Conservation (phyloP, 2,113 vertebrate genomes). For the Mobula birostris region DNA sequence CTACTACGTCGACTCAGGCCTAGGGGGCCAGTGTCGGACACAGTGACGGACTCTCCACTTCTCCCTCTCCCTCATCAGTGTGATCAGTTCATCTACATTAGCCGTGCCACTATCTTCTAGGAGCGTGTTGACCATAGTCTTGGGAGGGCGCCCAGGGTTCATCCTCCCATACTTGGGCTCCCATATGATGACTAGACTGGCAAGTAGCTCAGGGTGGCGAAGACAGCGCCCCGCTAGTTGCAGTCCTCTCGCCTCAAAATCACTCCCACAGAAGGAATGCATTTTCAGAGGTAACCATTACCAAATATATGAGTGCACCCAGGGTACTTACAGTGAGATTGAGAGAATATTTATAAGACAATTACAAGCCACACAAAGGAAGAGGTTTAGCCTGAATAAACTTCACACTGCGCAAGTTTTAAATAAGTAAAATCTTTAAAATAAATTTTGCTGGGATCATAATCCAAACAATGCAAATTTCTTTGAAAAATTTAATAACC, state of each 20-base stretch:
- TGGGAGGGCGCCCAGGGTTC: no score
- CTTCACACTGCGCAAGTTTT: background rate
- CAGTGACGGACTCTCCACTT: no score
- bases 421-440: background rate
- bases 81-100: no score
- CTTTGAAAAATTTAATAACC: background rate
- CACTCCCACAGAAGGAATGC: background rate
- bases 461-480: background rate
- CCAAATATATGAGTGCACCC: slow-evolving; percentile 38
- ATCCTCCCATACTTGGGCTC: no score
- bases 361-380: background rate
- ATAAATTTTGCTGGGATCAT: background rate
- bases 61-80: no score
- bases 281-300: slow-evolving; percentile 48
- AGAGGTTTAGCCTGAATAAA: background rate
- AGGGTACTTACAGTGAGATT: background rate
- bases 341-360: background rate
- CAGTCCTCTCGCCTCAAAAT: background rate
- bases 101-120: no score
- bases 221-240: no score
- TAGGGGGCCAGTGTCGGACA: no score
- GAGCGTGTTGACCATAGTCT: no score
- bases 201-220: no score
- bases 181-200: no score
- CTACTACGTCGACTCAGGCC: no score